Conservation (phyloP, 2,113 vertebrate genomes). For the Pelecanus crispus region DNA sequence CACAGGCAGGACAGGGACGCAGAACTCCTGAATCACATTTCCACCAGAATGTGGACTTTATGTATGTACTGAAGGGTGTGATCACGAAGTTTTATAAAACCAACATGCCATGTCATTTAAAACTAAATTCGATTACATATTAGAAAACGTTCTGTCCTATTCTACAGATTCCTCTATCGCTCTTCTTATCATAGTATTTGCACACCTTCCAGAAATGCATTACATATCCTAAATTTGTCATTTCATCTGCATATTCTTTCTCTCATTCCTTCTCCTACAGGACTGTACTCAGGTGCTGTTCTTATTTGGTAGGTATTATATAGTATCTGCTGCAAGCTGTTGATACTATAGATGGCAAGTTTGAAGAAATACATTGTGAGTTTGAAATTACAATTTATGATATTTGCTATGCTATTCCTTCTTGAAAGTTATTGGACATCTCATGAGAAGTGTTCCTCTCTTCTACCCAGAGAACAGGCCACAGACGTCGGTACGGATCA, state of each 20-base stretch:
- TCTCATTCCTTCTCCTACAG: not conserved
- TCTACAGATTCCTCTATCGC: not conserved
- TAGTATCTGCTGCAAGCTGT: not conserved
- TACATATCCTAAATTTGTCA: not conserved
- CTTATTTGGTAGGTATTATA: not conserved
- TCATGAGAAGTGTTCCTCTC: not conserved
- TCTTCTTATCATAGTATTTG: not conserved
- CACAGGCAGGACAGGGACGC: not conserved
- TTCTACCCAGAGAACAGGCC: not conserved
- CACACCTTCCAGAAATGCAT: not conserved
- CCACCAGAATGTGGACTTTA: not conserved
- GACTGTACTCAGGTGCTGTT: not conserved
- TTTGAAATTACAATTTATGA: not conserved
- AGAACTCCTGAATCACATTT: not conserved
- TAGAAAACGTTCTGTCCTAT: not conserved
- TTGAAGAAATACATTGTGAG: not conserved
- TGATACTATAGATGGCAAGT: not conserved
- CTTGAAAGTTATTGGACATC: not conserved
- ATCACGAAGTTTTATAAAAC: not conserved
- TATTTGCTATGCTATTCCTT: not conserved
- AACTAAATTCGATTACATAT: not conserved
- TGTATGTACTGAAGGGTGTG: not conserved
- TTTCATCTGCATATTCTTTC: not conserved
- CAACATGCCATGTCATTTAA: not conserved
- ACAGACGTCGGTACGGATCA: not conserved